phyloP scores from a whole-genome alignment of 2,888 invertebrate genomes.

The Rosalia funebris region DNA sequence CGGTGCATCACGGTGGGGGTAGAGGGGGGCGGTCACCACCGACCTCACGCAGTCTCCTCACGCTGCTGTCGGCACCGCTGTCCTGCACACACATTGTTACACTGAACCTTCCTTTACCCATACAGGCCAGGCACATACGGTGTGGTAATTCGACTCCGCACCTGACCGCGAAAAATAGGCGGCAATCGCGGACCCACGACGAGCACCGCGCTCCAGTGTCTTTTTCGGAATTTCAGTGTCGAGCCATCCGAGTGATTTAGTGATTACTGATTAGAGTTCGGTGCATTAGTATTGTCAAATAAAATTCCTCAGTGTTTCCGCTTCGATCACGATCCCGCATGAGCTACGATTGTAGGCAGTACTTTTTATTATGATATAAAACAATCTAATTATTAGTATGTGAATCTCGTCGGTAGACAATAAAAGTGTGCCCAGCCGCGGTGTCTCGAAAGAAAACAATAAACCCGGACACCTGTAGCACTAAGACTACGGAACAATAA shows the following conservation, averaged over 20 bases:
- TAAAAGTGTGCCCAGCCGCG: conserved; percentile 17
- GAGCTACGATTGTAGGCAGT: no score
- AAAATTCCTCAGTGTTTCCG: no score
- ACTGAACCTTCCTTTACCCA: conserved; percentile 53
- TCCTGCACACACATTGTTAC: conserved; percentile 60
- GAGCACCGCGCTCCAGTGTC: conserved; percentile 1
- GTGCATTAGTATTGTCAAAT: no score
- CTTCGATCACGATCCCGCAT: no score
- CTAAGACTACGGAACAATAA: conserved; percentile 22
- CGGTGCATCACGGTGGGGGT: conserved; percentile 61
- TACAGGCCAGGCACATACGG: conserved; percentile 30
- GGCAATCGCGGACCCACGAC: conserved; percentile 9
- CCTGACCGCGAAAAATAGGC: conserved; percentile 24
- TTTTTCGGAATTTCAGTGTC: conserved; percentile 1
- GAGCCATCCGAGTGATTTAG: conserved; percentile 19
- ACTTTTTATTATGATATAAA: no score
- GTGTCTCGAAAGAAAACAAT: conserved; percentile 18
- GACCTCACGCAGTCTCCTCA: conserved; percentile 64
- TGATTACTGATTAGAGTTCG: conserved; percentile 3
- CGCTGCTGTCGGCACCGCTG: conserved; percentile 64
- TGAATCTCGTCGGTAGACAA: conserved; percentile 8
- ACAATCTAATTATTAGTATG: conserved; percentile 23
- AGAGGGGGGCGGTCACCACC: conserved; percentile 63
- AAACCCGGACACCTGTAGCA: conserved; percentile 26
- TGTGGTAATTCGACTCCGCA: conserved; percentile 22